These are phyloP conservation scores for Romanogobio albipinnatus DNA, from an alignment of 2,113 vertebrate genomes.

Conservation along the genomic window DNA sequence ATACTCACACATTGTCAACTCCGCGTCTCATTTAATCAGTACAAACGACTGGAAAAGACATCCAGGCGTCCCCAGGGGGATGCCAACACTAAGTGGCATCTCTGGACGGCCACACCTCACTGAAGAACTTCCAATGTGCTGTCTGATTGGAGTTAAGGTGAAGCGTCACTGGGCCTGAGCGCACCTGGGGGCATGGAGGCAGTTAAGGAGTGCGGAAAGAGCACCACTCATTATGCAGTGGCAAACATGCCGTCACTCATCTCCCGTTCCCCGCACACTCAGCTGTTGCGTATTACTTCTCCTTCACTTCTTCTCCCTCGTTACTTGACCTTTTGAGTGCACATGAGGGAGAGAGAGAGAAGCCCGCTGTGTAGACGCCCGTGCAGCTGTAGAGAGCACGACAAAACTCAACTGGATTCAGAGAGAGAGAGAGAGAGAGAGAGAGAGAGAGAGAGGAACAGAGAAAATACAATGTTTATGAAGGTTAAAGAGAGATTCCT, in stretches of 20 bases:
- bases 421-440: neutral
- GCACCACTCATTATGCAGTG: conserved; percentile 73
- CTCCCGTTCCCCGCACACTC: conserved; percentile 58
- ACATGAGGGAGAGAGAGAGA: conserved; percentile 41
- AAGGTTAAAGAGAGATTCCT: conserved; percentile 24
- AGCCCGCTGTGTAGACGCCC: conserved; percentile 16
- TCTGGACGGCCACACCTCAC: conserved; percentile 40
- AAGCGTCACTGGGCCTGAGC: conserved; percentile 42
- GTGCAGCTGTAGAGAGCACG: conserved; percentile 15
- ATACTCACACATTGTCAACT: conserved; percentile 44
- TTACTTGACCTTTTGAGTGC: conserved; percentile 67
- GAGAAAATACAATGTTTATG: neutral
- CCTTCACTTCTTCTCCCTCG: conserved; percentile 70
- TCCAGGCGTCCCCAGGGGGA: conserved; percentile 33
- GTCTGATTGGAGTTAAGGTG: conserved; percentile 41
- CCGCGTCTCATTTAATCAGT: conserved; percentile 40
- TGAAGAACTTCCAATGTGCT: conserved; percentile 10
- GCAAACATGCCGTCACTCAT: conserved; percentile 75
- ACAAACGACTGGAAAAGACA: conserved; percentile 41
- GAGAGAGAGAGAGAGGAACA: neutral
- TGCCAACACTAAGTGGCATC: conserved; percentile 50
- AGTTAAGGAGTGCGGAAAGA: conserved; percentile 47
- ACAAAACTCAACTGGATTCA: conserved; percentile 34
- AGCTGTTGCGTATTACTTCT: conserved; percentile 74
- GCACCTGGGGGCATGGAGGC: conserved; percentile 68